Percentiles rank a stretch among this genome's conserved stretches.
These are phyloP conservation scores for Pollenia angustigena DNA, from an alignment of 2,888 invertebrate genomes.

Conservation along the genomic window DNA sequence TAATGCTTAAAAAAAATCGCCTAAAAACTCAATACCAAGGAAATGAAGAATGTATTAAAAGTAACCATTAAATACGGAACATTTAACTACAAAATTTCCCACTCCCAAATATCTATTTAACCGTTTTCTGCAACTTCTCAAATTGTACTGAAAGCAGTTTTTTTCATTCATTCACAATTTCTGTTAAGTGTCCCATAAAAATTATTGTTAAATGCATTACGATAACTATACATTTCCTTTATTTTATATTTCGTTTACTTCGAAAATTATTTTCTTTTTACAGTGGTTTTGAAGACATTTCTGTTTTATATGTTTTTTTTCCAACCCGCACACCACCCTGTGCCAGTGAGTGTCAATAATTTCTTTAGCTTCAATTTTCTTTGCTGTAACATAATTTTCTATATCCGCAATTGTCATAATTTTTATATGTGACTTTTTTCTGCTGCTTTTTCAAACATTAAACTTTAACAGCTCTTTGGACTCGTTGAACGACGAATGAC, in stretches of 20 bases:
- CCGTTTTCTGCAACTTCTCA: not conserved
- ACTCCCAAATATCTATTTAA: not conserved
- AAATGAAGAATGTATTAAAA: constrained; percentile 18
- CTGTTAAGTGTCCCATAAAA: constrained; percentile 68
- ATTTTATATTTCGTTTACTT: constrained; percentile 56
- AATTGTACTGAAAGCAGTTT: not conserved
- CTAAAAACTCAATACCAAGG: not conserved
- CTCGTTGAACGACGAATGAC: constrained; percentile 15
- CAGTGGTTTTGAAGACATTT: not conserved
- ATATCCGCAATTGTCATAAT: constrained; percentile 77
- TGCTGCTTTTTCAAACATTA: constrained; percentile 55
- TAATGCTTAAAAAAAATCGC: not conserved
- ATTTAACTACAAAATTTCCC: not conserved
- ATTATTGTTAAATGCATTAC: constrained; percentile 69
- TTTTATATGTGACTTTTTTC: constrained; percentile 71
- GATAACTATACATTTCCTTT: constrained; percentile 69
- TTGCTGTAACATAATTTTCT: constrained; percentile 74
- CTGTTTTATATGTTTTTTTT: constrained; percentile 32
- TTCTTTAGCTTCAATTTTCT: constrained; percentile 42
- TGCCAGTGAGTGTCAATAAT: constrained; percentile 29
- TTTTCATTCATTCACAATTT: constrained; percentile 53
- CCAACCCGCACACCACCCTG: not conserved
- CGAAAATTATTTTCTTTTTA: not conserved
- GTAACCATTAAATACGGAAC: constrained; percentile 18
- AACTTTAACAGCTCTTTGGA: constrained; percentile 66